Evolutionary conservation across 1,140 invertebrate species (phyloP).

Genomic region (Antheraea mylitta): DNA sequence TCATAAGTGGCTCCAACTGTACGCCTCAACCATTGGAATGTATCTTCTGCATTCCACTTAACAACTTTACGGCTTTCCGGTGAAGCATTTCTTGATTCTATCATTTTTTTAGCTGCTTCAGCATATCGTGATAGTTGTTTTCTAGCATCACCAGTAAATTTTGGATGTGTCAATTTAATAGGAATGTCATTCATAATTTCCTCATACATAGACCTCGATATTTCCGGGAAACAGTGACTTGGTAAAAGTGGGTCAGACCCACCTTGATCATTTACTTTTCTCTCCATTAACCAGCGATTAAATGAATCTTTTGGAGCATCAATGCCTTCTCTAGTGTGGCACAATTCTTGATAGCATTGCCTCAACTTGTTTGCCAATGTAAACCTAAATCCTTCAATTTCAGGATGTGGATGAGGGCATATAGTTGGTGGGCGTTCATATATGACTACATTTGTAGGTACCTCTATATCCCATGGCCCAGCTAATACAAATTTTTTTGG

Average conservation of each 20-base stretch:
- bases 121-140: conserved; percentile 97
- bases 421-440: conserved; percentile 91
- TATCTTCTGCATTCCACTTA: conserved; percentile 99
- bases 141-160: conserved; percentile 97
- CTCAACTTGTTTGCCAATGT: conserved; percentile 90
- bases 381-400: conserved; percentile 91
- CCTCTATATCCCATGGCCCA: conserved; percentile 97
- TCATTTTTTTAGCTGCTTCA: conserved; percentile 97
- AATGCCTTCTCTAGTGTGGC: conserved; percentile 95
- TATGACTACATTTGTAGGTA: conserved; percentile 96
- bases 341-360: conserved; percentile 95
- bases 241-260: conserved; percentile 94
- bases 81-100: conserved; percentile 95
- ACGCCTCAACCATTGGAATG: conserved; percentile 95
- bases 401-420: conserved; percentile 95
- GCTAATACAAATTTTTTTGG: conserved; percentile 92
- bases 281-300: conserved; percentile 97
- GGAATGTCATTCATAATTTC: conserved; percentile 99
- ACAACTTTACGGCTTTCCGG: conserved; percentile 97
- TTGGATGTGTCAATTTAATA: conserved; percentile 95
- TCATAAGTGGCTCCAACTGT: conserved; percentile 98
- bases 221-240: conserved; percentile 94
- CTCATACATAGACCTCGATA: conserved; percentile 96
- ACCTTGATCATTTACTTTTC: conserved; percentile 92
- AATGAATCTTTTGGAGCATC: conserved; percentile 98